Conservation (phyloP, 2,797 vertebrate species). For the Acrossocheilus fasciatus region DNA sequence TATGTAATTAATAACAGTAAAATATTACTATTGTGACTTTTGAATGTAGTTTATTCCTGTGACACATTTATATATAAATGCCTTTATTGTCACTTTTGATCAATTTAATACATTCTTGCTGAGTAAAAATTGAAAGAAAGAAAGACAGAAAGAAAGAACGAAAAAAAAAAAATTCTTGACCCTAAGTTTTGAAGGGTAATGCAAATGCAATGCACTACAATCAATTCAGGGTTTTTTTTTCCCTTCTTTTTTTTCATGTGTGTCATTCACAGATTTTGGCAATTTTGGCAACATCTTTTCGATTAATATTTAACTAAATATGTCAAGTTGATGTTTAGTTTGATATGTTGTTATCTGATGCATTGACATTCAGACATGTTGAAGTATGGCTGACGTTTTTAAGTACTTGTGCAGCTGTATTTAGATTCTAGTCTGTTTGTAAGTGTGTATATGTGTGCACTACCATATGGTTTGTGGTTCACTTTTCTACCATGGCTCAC, state of each 20-base stretch:
- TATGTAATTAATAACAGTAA: too few relatives aligned
- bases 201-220: background rate
- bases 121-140: too few relatives aligned
- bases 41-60: too few relatives aligned
- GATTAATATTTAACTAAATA: background rate
- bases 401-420: conserved; percentile 17
- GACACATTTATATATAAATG: too few relatives aligned
- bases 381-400: background rate
- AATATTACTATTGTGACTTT: too few relatives aligned
- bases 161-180: background rate
- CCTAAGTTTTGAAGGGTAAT: background rate
- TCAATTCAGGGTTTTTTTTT: accelerated
- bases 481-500: conserved; percentile 69
- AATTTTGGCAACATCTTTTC: background rate
- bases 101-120: too few relatives aligned
- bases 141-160: too few relatives aligned
- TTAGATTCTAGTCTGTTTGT: conserved; percentile 55
- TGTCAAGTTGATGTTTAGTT: background rate
- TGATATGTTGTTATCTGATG: background rate
- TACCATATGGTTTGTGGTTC: conserved; percentile 72
- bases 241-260: background rate
- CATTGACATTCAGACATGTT: background rate
- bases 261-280: background rate
- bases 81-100: too few relatives aligned
- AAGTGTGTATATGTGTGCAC: conserved; percentile 36